Evolutionary conservation across 2,888 invertebrate species (phyloP).

Genomic region (Diarsia mendica): DNA sequence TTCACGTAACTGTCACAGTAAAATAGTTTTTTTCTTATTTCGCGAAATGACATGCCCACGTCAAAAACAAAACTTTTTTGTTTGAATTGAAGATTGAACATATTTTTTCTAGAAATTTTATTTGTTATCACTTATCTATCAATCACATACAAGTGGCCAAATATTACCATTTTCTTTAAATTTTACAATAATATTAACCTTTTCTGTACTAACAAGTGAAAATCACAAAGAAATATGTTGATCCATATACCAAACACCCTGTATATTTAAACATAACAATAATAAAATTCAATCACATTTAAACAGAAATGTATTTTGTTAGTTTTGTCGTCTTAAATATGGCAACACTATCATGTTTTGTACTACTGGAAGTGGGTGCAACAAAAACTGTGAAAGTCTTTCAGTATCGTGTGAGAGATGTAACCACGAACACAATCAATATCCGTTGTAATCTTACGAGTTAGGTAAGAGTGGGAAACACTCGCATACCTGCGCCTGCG

Average conservation of each 20-base stretch:
- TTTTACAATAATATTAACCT: too few relatives aligned
- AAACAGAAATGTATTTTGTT: neutral
- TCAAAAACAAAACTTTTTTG: neutral
- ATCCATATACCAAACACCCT: neutral
- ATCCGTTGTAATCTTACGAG: constrained; percentile 84
- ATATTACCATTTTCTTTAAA: too few relatives aligned
- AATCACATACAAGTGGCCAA: too few relatives aligned
- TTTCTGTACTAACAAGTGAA: too few relatives aligned
- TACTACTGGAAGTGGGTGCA: constrained; percentile 64
- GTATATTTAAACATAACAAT: too few relatives aligned
- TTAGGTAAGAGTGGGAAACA: constrained; percentile 85
- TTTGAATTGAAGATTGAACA: neutral
- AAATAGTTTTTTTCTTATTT: neutral
- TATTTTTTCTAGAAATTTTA: too few relatives aligned
- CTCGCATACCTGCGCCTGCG: constrained; percentile 72
- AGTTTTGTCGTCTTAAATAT: constrained; percentile 7
- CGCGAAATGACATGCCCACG: too few relatives aligned
- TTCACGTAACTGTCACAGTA: neutral
- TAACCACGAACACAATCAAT: constrained; percentile 83
- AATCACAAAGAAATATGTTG: neutral
- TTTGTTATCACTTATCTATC: too few relatives aligned
- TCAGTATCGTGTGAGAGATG: constrained; percentile 78
- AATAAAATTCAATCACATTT: neutral
- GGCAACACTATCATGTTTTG: constrained; percentile 33
- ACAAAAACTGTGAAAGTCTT: constrained; percentile 82